These are phyloP conservation scores for Tipula helvola DNA, from an alignment of 2,888 invertebrate species.

Conservation along the genomic window DNA sequence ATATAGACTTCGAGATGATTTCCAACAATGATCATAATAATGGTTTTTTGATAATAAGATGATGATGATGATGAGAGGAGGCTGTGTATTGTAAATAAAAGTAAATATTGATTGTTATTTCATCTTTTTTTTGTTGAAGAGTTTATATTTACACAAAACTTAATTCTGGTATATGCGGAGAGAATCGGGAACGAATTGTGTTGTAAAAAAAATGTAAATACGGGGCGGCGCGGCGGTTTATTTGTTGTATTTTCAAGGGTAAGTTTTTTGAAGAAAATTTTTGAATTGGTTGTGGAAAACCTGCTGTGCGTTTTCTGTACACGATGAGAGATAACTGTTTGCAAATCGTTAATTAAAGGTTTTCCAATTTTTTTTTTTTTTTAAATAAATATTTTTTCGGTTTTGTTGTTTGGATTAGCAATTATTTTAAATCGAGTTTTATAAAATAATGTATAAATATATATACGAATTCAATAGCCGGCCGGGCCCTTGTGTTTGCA, in stretches of 20 bases:
- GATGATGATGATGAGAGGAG: background rate
- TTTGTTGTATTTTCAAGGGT: background rate
- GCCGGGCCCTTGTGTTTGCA: background rate
- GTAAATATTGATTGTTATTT: background rate
- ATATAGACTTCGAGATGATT: background rate
- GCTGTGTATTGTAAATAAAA: background rate
- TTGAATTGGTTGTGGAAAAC: background rate
- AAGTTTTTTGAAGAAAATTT: background rate
- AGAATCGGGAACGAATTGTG: background rate
- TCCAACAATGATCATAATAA: background rate
- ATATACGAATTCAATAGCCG: background rate
- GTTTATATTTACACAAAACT: background rate
- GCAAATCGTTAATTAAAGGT: background rate
- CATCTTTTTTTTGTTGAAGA: background rate
- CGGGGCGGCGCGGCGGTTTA: background rate
- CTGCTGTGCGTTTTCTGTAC: background rate
- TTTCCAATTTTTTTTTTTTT: background rate
- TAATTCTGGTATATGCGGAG: background rate
- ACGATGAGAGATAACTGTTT: background rate
- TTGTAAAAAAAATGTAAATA: background rate
- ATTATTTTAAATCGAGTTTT: background rate
- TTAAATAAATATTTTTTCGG: background rate
- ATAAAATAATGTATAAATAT: too few species aligned
- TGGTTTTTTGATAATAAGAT: background rate
- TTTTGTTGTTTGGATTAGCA: background rate